A percentile compares a stretch with the other conserved stretches of the same genome.
Conservation (phyloP, 1,140 invertebrate species). For the Leptinotarsa lineolata region DNA sequence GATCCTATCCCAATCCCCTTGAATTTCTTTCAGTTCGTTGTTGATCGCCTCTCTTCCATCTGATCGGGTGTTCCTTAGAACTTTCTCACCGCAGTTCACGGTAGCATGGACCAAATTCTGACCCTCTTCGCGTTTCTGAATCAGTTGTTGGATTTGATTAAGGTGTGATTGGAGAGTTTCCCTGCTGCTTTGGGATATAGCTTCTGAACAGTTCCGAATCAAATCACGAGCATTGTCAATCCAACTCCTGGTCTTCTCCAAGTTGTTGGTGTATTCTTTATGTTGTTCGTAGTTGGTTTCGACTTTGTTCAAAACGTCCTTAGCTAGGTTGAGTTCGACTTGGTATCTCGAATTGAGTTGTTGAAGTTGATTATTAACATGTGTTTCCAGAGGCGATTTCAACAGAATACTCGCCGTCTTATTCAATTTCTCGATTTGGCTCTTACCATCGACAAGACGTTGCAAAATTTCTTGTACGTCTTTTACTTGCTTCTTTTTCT, state of each 20-base stretch:
- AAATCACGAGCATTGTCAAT: constrained; percentile 85
- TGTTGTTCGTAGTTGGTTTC: constrained; percentile 90
- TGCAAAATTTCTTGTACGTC: constrained; percentile 79
- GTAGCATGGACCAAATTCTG: constrained; percentile 88
- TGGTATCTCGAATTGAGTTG: constrained; percentile 91
- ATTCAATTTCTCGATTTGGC: constrained; percentile 84
- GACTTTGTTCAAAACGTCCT: constrained; percentile 91
- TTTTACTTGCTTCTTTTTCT: constrained; percentile 84
- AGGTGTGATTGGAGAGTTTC: constrained; percentile 83
- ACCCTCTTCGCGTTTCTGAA: constrained; percentile 85
- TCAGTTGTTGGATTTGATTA: constrained; percentile 79
- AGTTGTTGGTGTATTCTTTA: constrained; percentile 78
- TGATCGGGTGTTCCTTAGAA: constrained; percentile 81
- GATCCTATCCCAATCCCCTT: constrained; percentile 90
- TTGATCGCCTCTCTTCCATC: constrained; percentile 89
- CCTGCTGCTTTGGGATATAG: constrained; percentile 77
- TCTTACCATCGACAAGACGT: constrained; percentile 77
- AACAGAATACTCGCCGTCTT: constrained; percentile 74
- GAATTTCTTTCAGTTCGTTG: constrained; percentile 84
- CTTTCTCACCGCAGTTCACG: constrained; percentile 92
- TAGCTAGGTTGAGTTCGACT: constrained; percentile 86
- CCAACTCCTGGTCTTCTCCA: constrained; percentile 82
- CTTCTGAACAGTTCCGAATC: constrained; percentile 78
- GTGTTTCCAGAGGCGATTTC: constrained; percentile 85
- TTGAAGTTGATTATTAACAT: constrained; percentile 88